phyloP scores from a whole-genome alignment of 92 coral and sea anemone genomes.

The Epizoanthus stellaris region DNA sequence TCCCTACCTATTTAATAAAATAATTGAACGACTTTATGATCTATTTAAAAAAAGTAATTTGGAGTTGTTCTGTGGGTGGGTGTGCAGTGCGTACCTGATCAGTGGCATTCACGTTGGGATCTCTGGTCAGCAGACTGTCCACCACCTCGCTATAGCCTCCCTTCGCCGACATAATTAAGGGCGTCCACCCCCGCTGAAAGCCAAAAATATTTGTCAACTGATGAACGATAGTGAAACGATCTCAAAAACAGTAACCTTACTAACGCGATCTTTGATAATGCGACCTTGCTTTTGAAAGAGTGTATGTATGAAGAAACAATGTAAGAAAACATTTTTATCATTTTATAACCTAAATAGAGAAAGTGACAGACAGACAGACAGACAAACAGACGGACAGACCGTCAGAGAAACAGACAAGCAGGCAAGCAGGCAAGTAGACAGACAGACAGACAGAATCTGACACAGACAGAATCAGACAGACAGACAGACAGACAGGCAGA shows the following conservation, averaged over 20 bases:
- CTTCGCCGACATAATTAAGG: constrained; percentile 94
- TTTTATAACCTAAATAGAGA: no score
- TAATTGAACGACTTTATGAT: not conserved
- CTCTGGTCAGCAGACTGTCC: constrained; percentile 71
- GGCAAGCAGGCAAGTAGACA: not conserved
- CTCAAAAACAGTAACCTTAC: no score
- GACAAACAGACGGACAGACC: no score
- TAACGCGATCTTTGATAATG: no score
- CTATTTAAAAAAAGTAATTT: no score
- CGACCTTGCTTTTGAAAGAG: no score
- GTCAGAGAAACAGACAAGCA: not conserved
- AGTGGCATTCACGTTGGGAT: constrained; percentile 83
- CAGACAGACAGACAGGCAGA: not conserved
- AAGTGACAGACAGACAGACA: no score
- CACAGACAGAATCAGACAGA: not conserved
- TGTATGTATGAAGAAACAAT: no score
- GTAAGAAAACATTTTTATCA: no score
- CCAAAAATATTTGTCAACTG: not conserved
- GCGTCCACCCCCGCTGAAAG: constrained; percentile 95
- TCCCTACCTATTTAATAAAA: not conserved
- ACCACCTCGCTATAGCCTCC: constrained; percentile 95
- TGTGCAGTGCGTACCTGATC: constrained; percentile 75
- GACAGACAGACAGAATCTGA: not conserved
- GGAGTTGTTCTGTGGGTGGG: no score
- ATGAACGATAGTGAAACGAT: not conserved